A percentile compares a stretch with the other conserved stretches of the same genome.
Evolutionary conservation across 2,888 invertebrate genomes (phyloP).

Genomic region (Scaptomyza caliginosa): DNA sequence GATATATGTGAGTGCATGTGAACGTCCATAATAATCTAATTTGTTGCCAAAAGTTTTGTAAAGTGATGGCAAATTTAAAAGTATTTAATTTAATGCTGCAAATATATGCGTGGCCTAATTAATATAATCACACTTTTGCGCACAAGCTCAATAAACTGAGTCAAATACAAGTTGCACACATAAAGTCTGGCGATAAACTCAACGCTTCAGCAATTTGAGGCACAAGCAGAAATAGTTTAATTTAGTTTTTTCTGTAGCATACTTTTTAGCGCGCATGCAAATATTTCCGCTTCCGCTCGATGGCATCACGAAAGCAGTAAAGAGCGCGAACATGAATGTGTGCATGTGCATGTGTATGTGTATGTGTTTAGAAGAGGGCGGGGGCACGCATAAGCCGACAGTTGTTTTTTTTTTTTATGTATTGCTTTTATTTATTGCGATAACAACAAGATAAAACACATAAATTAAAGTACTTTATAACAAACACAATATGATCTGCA

Average conservation of each 20-base stretch:
- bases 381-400: constrained; percentile 1
- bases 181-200: constrained; percentile 10
- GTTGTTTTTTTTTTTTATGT: not conserved
- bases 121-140: constrained; percentile 48
- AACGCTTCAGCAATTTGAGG: constrained; percentile 21
- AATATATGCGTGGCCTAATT: constrained; percentile 50
- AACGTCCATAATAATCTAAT: constrained; percentile 62
- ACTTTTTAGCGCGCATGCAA: constrained; percentile 53
- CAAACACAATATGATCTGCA: constrained; percentile 1
- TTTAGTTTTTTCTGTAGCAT: constrained; percentile 46
- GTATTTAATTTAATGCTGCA: constrained; percentile 43
- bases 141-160: constrained; percentile 25
- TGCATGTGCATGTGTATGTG: constrained; percentile 5
- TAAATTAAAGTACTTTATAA: not conserved
- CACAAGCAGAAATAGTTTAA: constrained; percentile 5
- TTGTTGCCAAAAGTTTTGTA: constrained; percentile 52
- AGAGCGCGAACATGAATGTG: not conserved
- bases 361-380: constrained; percentile 2
- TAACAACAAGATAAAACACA: not conserved
- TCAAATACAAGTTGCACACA: constrained; percentile 33
- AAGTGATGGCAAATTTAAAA: constrained; percentile 52
- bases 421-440: not conserved
- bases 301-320: constrained; percentile 10
- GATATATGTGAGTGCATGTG: constrained; percentile 5
- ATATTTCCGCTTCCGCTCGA: constrained; percentile 44